phyloP scores from a whole-genome alignment of 1,140 invertebrate species.

The Psilanteris sp. region DNA sequence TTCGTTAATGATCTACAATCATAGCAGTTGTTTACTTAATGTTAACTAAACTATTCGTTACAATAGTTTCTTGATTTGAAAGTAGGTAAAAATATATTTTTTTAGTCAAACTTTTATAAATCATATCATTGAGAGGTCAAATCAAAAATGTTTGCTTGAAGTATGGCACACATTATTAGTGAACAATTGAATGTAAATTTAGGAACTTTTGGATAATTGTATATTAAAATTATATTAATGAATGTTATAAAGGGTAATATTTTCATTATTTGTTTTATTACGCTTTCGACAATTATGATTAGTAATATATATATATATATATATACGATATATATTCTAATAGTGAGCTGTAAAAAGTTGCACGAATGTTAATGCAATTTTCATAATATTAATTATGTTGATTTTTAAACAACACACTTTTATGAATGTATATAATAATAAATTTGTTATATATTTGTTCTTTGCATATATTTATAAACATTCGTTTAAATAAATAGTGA shows the following conservation, averaged over 20 bases:
- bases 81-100: no score
- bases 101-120: no score
- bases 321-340: no score
- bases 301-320: constrained; percentile 30
- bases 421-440: constrained; percentile 21
- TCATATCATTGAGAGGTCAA: no score
- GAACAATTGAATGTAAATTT: constrained; percentile 11
- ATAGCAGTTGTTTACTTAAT: no score
- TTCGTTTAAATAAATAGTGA: constrained; percentile 39
- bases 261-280: constrained; percentile 28
- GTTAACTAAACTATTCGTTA: no score
- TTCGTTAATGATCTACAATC: no score
- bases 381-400: neutral
- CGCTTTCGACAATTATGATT: constrained; percentile 34
- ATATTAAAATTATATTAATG: no score
- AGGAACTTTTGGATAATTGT: no score
- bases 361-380: neutral
- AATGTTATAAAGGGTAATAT: no score
- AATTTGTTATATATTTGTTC: constrained; percentile 10
- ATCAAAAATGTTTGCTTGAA: constrained; percentile 3
- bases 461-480: constrained; percentile 18
- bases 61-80: no score
- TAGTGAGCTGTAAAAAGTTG: constrained; percentile 17
- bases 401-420: constrained; percentile 12
- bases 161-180: neutral